Conservation (phyloP, 2,797 vertebrate species). For the Lepus townsendii region DNA sequence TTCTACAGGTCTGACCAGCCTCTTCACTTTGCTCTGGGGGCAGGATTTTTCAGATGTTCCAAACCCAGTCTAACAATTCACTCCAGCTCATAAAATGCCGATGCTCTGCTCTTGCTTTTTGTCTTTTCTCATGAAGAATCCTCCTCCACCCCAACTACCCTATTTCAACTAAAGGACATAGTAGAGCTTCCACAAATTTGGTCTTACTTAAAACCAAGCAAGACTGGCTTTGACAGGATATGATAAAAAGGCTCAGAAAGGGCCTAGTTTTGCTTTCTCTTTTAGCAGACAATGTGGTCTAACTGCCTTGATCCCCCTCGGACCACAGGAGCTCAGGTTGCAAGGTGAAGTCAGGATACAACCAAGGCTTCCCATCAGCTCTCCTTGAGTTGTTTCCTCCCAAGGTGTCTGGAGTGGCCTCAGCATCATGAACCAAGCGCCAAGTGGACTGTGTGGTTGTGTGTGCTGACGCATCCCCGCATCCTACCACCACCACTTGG, state of each 20-base stretch:
- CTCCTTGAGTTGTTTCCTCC: neutral
- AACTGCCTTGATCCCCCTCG: no score
- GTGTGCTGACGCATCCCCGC: neutral
- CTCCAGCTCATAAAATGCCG: neutral
- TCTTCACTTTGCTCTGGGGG: neutral
- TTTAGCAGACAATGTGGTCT: neutral
- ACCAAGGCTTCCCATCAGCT: neutral
- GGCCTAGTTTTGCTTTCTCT: neutral
- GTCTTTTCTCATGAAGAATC: neutral
- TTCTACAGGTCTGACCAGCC: neutral
- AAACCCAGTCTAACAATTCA: neutral
- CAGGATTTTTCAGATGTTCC: neutral
- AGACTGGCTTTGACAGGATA: neutral
- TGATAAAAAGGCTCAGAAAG: neutral
- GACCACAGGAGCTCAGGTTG: accelerated
- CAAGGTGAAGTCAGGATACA: neutral
- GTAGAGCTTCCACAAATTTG: neutral
- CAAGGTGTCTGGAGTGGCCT: neutral
- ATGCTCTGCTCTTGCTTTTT: neutral
- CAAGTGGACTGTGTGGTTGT: accelerated
- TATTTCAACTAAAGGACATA: neutral
- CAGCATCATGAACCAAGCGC: accelerated
- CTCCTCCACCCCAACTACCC: no score
- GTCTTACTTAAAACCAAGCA: neutral
- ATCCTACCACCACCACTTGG: neutral